Base-by-base conservation (phyloP, 2,797 vertebrate species). In the Muscicapa striata region DNA sequence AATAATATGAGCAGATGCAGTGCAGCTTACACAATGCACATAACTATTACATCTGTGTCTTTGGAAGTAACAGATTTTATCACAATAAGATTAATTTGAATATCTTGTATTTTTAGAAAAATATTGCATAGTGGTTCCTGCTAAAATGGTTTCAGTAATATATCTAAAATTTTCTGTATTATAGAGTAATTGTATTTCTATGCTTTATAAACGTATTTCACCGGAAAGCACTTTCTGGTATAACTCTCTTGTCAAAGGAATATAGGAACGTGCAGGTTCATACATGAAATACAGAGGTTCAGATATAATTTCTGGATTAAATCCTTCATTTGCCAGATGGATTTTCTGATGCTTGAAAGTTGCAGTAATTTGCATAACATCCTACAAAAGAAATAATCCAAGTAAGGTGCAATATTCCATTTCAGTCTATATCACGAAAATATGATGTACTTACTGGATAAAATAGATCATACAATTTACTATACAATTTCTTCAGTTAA, bases 261-360 rank as follows among this genome's bases (percentile, higher is more conserved):
- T 45, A 66, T 98, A 98, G 46, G 96, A 97, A 75, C 88, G 77
- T 64, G 78, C 95, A 69, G 94, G 94, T 11, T 98, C 97, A 11
- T 98, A 96, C 91, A 98, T 96, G 96, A 97, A 98, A 85, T 98
- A 98, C 40, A 98, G 36, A 14, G 82, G 72, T 54, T 98, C 97
- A 14, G 40, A 84, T 89, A 98, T 72, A 80, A 90, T 18, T 4
- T 90, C 67, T 13, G 97, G 98, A 88, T 98, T 84, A 91, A 98
- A 98, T 66, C 97, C 98, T 59, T 99, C 13, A 13, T 67, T 89
- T 46, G 6, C 14, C 15, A 58, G 38, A n/a, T 54, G 64, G 8
- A 29, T 82, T 58, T 91, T 84, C 98, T 81, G 54, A 58, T 79
- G 41, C 55, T 74, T 81, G 77, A 88, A 81, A 54, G 46, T 88